Percentiles rank a stretch among this genome's conserved stretches.
Conservation (phyloP, 2,888 invertebrate genomes). For the Ernsta delagoae region DNA sequence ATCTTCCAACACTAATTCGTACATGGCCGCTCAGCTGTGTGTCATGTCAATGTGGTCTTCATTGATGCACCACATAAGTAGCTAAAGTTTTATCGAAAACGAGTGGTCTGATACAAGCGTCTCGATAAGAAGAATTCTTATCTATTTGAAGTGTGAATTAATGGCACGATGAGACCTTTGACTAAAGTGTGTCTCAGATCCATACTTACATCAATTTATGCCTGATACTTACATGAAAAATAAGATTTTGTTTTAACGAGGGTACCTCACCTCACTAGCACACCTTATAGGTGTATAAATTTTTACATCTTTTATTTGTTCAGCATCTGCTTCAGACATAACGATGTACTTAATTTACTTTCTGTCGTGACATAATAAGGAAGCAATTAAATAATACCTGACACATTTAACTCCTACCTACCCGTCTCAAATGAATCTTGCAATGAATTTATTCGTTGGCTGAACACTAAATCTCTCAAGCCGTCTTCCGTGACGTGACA, state of each 20-base stretch:
- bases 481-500: conserved; percentile 46
- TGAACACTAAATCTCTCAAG: conserved; percentile 48
- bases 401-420: neutral
- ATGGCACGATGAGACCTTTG: no score
- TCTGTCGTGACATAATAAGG: neutral
- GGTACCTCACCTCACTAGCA: no score
- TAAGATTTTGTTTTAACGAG: no score
- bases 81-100: neutral
- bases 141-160: no score
- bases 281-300: neutral
- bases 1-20: conserved; percentile 23
- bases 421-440: neutral
- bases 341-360: neutral
- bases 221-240: no score
- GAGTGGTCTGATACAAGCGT: neutral
- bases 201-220: no score
- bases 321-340: neutral
- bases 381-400: neutral
- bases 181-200: no score
- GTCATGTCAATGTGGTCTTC: neutral
- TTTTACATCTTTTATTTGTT: neutral
- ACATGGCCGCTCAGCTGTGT: conserved; percentile 8
- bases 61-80: neutral
- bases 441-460: conserved; percentile 7
- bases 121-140: neutral